Base-by-base conservation (phyloP, 2,797 vertebrate genomes). In the Myiotriccus ornatus region DNA sequence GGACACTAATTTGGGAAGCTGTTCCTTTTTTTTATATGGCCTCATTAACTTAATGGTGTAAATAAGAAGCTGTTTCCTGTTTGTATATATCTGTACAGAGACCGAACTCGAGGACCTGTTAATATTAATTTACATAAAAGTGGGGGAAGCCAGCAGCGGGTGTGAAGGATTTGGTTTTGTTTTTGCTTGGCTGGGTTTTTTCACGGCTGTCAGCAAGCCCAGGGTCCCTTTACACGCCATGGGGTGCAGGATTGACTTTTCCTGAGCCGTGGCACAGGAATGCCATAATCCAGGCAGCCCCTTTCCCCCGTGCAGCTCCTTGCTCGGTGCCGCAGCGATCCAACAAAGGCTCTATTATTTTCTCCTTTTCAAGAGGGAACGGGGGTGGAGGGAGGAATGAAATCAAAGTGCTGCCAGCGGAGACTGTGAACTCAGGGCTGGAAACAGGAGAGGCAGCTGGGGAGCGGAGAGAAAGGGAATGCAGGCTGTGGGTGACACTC, bases 21-120 rank as follows among this genome's bases (percentile, higher is more conserved):
- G 59, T 78, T 39, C 53, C 97, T 95, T 96, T 41, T 39, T 91
- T 97, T 94, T 96, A 96, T 81, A 93, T 92, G 97, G 46, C 91
- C 94, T 95, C 89, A 96, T 97, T 96, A 98, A 98, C 97, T 98
- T 98, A 98, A 98, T 96, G 95, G 95, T 98, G 97, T 98, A 98
- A 85, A 98, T 97, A 98, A 0, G 14, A 35, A 76, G 9, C 67
- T 32, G 22, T 75, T 93, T 90, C 49, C 89, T 97, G 85, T 96
- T 93, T 97, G 96, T 97, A 93, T 93, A 94, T 96, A 39, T 93
- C 78, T 96, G 95, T 93, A 84, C 81, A 89, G 71, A 91, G 62
- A 70, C 34, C 4, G 9, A 46, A 86, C 74, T 88, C 0, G 1
- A 77, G 96, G 87, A 95, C 69, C 63, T 97, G 80, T 97, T 98